phyloP scores from a whole-genome alignment of 2,888 invertebrate genomes.

The Kuschelorhynchus macadamiae region DNA sequence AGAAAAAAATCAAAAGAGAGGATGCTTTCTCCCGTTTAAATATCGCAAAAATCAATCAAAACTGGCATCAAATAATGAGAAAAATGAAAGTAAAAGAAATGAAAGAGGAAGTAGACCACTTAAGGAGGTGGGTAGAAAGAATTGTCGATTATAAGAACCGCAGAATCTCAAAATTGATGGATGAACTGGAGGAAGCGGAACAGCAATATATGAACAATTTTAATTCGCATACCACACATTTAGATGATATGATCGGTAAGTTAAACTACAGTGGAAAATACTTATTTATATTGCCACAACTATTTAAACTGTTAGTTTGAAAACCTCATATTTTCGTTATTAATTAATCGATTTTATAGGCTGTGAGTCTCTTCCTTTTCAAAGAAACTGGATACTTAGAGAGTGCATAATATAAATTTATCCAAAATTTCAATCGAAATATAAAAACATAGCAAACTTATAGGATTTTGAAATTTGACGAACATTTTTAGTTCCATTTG shows the following conservation, averaged over 20 bases:
- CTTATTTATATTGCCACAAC: too few species aligned
- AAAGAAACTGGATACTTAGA: too few species aligned
- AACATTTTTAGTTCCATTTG: too few species aligned
- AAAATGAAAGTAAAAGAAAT: conserved; percentile 83
- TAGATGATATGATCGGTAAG: conserved; percentile 79
- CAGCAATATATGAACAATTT: conserved; percentile 81
- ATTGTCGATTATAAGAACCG: conserved; percentile 79
- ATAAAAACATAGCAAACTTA: too few species aligned
- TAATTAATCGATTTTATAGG: too few species aligned
- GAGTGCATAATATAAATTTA: too few species aligned
- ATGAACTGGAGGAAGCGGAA: conserved; percentile 79
- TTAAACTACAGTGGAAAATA: background rate
- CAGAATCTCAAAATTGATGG: conserved; percentile 75
- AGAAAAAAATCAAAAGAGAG: conserved; percentile 89
- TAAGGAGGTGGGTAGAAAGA: conserved; percentile 74
- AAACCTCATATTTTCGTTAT: too few species aligned
- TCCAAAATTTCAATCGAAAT: too few species aligned
- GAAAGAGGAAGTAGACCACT: conserved; percentile 77
- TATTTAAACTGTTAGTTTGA: too few species aligned
- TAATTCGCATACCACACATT: conserved; percentile 79
- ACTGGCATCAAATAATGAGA: conserved; percentile 85
- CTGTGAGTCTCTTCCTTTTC: too few species aligned
- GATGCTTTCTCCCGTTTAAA: conserved; percentile 84
- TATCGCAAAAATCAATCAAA: conserved; percentile 87
- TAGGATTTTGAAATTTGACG: too few species aligned